These are phyloP conservation scores for Muscicapa comitata DNA, from an alignment of 2,797 vertebrate genomes.

Conservation along the genomic window DNA sequence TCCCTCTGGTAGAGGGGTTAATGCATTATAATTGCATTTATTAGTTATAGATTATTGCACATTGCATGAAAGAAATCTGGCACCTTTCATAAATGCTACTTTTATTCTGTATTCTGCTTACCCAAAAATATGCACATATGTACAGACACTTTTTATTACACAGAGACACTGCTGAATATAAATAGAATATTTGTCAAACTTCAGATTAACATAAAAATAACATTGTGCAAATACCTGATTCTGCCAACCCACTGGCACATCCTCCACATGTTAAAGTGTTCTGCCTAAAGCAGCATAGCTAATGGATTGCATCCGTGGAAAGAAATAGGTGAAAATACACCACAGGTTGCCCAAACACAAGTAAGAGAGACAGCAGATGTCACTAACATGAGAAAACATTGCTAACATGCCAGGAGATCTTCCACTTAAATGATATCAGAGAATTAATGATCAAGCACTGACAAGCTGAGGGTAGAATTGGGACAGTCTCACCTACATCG, in stretches of 20 bases:
- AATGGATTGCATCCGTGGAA: neutral
- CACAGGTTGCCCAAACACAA: neutral
- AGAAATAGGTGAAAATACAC: neutral
- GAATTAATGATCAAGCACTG: neutral
- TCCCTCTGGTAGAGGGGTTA: neutral
- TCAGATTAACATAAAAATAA: neutral
- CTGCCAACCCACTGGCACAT: neutral
- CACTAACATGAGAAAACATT: neutral
- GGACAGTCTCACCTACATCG: accelerated
- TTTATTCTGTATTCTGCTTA: neutral
- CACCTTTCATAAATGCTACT: neutral
- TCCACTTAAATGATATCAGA: neutral
- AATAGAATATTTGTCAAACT: slow-evolving; percentile 11
- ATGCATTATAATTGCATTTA: neutral
- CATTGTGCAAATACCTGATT: neutral
- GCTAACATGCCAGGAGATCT: neutral
- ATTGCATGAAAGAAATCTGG: neutral
- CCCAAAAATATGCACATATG: neutral
- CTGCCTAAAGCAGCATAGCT: neutral
- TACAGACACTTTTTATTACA: neutral
- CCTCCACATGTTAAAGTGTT: neutral
- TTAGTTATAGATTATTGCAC: neutral
- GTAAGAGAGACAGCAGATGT: neutral
- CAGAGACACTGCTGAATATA: neutral
- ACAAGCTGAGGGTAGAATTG: neutral